Conservation (phyloP, 2,888 invertebrate genomes). For the Atherix ibis region DNA sequence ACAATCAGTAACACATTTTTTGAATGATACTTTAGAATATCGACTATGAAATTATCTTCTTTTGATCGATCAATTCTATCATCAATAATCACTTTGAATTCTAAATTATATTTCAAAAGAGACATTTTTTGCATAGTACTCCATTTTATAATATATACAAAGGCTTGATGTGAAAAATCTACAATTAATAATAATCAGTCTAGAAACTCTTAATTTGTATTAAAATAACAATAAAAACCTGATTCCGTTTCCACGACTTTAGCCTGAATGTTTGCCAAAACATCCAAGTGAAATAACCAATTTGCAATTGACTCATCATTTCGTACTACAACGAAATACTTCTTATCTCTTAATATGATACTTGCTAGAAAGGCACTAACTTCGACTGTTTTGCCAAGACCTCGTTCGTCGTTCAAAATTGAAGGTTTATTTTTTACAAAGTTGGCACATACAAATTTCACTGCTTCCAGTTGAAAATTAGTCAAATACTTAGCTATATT, state of each 20-base stretch:
- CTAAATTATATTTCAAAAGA: slow-evolving; percentile 23
- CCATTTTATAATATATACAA: slow-evolving; percentile 27
- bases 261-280: slow-evolving; percentile 20
- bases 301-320: slow-evolving; percentile 22
- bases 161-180: no score
- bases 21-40: slow-evolving; percentile 26
- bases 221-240: slow-evolving; percentile 15
- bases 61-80: slow-evolving; percentile 25
- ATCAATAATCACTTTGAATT: slow-evolving; percentile 26
- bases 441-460: slow-evolving; percentile 23
- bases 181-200: neutral
- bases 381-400: slow-evolving; percentile 24
- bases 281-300: slow-evolving; percentile 27
- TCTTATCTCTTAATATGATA: slow-evolving; percentile 14
- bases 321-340: slow-evolving; percentile 23
- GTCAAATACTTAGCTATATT: slow-evolving; percentile 23
- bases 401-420: slow-evolving; percentile 28
- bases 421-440: slow-evolving; percentile 22
- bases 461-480: slow-evolving; percentile 24
- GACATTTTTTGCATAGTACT: slow-evolving; percentile 21
- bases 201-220: neutral
- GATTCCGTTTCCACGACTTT: slow-evolving; percentile 19
- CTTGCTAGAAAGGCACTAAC: slow-evolving; percentile 21
- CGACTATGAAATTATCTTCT: slow-evolving; percentile 26
- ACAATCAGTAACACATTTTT: slow-evolving; percentile 24